Evolutionary conservation across 2,797 vertebrate genomes (phyloP).

Genomic region (Syngnathus rostellatus): DNA sequence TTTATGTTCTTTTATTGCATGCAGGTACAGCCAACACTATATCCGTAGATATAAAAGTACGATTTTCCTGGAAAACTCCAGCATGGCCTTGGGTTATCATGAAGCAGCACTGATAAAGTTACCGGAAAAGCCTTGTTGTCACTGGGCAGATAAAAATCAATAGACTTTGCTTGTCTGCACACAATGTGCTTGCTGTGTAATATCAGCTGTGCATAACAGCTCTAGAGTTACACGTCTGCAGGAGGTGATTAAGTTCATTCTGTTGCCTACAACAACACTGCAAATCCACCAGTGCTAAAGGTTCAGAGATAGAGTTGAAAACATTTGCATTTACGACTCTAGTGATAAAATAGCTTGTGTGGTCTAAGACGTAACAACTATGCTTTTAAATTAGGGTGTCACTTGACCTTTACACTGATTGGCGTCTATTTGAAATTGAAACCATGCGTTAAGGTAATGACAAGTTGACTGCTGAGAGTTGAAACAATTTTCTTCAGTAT

Average conservation of each 20-base stretch:
- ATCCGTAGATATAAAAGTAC: neutral
- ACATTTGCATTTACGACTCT: too few relatives aligned
- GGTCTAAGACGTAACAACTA: too few relatives aligned
- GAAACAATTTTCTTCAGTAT: too few relatives aligned
- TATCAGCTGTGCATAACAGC: neutral
- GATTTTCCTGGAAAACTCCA: neutral
- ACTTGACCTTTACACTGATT: too few relatives aligned
- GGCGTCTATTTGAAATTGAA: too few relatives aligned
- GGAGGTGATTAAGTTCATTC: neutral
- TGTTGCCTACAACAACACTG: neutral
- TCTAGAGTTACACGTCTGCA: neutral
- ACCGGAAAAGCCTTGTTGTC: conserved; percentile 1
- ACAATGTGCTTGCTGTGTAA: neutral
- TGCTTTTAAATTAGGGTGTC: too few relatives aligned
- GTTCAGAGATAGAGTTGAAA: too few relatives aligned
- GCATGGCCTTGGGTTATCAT: conserved; percentile 4
- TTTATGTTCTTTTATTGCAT: neutral
- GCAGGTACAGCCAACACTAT: neutral
- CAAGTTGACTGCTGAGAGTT: too few relatives aligned
- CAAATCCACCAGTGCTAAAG: too few relatives aligned
- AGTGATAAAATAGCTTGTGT: too few relatives aligned
- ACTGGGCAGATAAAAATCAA: neutral
- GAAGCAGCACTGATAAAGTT: neutral
- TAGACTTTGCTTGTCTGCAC: neutral
- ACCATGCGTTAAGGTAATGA: too few relatives aligned